phyloP scores from a whole-genome alignment of 2,888 invertebrate species.

The Penaeus monodon region DNA sequence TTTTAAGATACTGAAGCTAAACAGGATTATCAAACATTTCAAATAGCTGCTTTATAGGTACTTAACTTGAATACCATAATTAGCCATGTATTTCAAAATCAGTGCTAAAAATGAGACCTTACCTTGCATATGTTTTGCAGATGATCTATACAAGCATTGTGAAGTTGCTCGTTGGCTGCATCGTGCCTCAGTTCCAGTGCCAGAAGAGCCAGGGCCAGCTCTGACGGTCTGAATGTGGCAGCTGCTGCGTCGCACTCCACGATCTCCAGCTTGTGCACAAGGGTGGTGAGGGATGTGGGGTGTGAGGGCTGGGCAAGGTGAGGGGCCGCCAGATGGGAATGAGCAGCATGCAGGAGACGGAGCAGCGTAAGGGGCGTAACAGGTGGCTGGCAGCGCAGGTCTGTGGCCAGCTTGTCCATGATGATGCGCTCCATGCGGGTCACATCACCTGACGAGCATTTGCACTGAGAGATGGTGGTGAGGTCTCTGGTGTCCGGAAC shows the following conservation, averaged over 20 bases:
- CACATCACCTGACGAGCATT: slow-evolving; percentile 80
- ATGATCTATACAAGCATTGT: slow-evolving; percentile 54
- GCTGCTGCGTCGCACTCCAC: slow-evolving; percentile 82
- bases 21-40: no score
- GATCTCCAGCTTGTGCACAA: slow-evolving; percentile 77
- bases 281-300: slow-evolving; percentile 67
- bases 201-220: slow-evolving; percentile 83
- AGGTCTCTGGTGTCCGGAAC: slow-evolving; percentile 55
- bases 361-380: slow-evolving; percentile 80
- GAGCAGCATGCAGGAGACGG: slow-evolving; percentile 77
- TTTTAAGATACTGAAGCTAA: no score
- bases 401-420: slow-evolving; percentile 80
- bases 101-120: background rate
- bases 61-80: no score
- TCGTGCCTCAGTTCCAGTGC: slow-evolving; percentile 79
- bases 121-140: slow-evolving; percentile 65
- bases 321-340: slow-evolving; percentile 73
- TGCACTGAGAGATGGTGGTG: slow-evolving; percentile 64
- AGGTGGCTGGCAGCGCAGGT: slow-evolving; percentile 69
- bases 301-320: slow-evolving; percentile 71
- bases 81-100: no score
- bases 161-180: slow-evolving; percentile 65
- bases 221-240: slow-evolving; percentile 80
- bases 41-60: no score
- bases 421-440: slow-evolving; percentile 88